Evolutionary conservation across 2,113 vertebrate species (phyloP).

Genomic region (Dascyllus trimaculatus): DNA sequence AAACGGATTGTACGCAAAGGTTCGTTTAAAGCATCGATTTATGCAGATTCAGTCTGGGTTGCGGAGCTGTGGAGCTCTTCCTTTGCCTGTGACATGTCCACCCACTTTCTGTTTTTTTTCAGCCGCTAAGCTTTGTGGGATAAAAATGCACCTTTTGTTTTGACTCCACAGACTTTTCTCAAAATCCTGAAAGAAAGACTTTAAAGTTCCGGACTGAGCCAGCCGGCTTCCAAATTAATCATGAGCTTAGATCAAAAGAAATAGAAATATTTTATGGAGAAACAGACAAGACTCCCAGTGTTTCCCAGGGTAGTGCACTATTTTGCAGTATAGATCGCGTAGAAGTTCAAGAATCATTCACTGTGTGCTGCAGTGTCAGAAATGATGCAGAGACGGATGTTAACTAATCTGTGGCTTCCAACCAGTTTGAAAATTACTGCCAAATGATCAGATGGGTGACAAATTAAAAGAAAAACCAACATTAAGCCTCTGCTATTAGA

Average conservation of each 20-base stretch:
- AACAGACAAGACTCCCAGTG: background rate
- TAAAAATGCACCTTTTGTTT: background rate
- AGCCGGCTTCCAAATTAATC: constrained; percentile 19
- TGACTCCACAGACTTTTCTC: background rate
- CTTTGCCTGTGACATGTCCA: background rate
- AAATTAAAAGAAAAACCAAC: too few relatives aligned
- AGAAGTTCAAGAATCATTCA: constrained; percentile 1
- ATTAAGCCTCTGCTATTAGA: too few relatives aligned
- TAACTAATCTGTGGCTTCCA: too few relatives aligned
- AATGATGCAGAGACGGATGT: too few relatives aligned
- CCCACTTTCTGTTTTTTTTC: background rate
- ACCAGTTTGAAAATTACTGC: too few relatives aligned
- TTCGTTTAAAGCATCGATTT: background rate
- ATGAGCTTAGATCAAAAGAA: background rate
- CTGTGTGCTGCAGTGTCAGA: constrained; percentile 10
- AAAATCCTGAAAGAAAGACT: constrained; percentile 25
- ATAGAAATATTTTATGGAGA: constrained; percentile 23
- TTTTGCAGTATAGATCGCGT: background rate
- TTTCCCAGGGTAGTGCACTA: background rate
- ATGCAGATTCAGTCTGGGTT: background rate
- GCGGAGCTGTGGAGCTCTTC: background rate
- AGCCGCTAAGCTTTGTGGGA: background rate
- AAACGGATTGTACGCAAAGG: background rate
- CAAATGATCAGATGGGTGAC: too few relatives aligned
- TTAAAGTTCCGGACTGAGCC: background rate